Evolutionary conservation across 2,888 invertebrate genomes (phyloP).

Genomic region (Rotaria socialis): DNA sequence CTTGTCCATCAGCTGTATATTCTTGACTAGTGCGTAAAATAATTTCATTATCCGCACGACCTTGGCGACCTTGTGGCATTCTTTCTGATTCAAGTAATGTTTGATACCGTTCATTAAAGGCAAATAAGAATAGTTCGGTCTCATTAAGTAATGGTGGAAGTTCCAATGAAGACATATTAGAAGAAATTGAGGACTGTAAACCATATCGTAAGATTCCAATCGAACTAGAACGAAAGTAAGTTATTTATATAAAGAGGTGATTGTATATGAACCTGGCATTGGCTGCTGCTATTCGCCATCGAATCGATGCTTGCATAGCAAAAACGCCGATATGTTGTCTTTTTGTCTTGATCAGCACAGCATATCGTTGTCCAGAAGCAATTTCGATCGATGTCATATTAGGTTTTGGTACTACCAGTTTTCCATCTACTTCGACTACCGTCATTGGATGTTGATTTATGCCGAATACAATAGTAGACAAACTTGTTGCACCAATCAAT

Average conservation of each 20-base stretch:
- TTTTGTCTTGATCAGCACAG: background rate
- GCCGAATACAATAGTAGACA: background rate
- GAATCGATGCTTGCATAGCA: background rate
- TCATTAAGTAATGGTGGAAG: background rate
- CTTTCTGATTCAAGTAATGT: background rate
- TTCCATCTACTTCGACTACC: background rate
- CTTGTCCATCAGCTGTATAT: background rate
- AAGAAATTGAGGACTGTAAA: background rate
- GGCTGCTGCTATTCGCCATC: background rate
- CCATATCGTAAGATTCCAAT: conserved; percentile 8
- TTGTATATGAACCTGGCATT: background rate
- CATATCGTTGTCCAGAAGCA: conserved; percentile 27
- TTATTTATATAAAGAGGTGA: too few relatives aligned
- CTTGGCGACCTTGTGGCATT: background rate
- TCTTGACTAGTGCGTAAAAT: background rate
- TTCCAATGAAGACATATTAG: background rate
- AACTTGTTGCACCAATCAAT: background rate
- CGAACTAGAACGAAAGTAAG: background rate
- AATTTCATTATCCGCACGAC: background rate
- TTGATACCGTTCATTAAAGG: background rate
- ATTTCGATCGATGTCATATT: background rate
- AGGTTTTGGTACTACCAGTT: background rate
- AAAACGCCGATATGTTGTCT: background rate
- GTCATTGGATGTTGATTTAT: background rate
- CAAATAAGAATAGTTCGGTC: background rate